Percentiles rank a stretch among this genome's conserved stretches.
Evolutionary conservation across 2,888 invertebrate species (phyloP).

Genomic region (Xanthorhoe spadicearia): DNA sequence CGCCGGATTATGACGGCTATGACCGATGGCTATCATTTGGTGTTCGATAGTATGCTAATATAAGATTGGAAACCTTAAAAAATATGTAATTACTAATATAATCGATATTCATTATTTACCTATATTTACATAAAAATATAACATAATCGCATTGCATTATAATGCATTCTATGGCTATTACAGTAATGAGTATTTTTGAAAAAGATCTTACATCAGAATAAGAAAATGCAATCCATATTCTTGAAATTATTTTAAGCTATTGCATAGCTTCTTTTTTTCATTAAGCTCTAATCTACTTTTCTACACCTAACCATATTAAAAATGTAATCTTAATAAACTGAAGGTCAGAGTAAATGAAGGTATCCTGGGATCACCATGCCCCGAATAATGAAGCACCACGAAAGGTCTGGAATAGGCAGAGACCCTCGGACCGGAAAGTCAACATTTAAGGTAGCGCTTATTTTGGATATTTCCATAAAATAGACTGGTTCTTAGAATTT

Average conservation of each 20-base stretch:
- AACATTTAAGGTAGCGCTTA: conserved; percentile 3
- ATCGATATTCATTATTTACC: too few relatives aligned
- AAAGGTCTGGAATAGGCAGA: conserved; percentile 11
- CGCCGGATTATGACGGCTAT: conserved; percentile 54
- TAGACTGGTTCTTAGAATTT: too few relatives aligned
- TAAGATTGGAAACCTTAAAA: neutral
- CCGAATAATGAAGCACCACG: conserved; percentile 13
- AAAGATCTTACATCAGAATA: too few relatives aligned
- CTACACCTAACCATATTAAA: conserved; percentile 1
- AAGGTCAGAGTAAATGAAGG: conserved; percentile 24
- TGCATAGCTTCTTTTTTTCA: too few relatives aligned
- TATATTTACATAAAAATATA: too few relatives aligned
- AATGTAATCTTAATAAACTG: conserved; percentile 21
- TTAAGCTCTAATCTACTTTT: neutral
- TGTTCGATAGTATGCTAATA: conserved; percentile 15
- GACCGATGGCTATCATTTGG: conserved; percentile 36
- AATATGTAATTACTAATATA: too few relatives aligned
- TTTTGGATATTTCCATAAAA: neutral
- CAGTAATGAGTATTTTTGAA: too few relatives aligned
- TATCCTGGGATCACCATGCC: conserved; percentile 12
- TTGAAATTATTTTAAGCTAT: too few relatives aligned
- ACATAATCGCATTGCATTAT: too few relatives aligned
- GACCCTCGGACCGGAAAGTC: neutral
- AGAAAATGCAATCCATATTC: too few relatives aligned
- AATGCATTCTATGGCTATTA: too few relatives aligned